These are phyloP conservation scores for Ameiurus melas DNA, from an alignment of 2,113 vertebrate species.

Conservation along the genomic window DNA sequence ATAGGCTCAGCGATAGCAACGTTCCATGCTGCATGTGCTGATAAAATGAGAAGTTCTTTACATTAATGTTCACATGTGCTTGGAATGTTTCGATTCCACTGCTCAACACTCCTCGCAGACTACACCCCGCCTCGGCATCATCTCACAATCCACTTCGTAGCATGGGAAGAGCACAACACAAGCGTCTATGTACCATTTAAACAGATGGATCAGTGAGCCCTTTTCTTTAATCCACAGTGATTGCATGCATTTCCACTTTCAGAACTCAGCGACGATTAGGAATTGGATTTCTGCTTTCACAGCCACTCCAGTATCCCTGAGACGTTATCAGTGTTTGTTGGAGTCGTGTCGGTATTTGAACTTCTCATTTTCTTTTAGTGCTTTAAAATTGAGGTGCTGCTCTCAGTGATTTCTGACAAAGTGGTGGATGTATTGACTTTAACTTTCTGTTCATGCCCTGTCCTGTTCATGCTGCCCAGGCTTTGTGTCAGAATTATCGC, in stretches of 20 bases:
- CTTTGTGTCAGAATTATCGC: neutral
- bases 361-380: neutral
- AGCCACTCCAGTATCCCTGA: neutral
- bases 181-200: neutral
- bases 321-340: neutral
- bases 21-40: neutral
- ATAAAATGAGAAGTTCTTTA: neutral
- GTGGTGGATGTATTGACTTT: constrained; percentile 10
- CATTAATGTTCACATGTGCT: neutral
- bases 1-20: neutral
- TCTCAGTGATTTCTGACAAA: constrained; percentile 17
- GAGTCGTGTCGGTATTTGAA: neutral
- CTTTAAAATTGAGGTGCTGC: neutral
- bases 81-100: neutral
- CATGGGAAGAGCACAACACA: neutral
- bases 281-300: neutral
- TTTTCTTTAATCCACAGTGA: constrained; percentile 5
- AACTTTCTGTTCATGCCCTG: neutral
- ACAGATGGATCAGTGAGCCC: neutral
- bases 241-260: neutral
- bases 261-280: neutral
- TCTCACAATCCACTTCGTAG: neutral
- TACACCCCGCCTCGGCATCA: neutral
- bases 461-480: neutral
- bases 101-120: neutral